phyloP scores from a whole-genome alignment of 1,140 invertebrate species.

The Aradophagus sp. region DNA sequence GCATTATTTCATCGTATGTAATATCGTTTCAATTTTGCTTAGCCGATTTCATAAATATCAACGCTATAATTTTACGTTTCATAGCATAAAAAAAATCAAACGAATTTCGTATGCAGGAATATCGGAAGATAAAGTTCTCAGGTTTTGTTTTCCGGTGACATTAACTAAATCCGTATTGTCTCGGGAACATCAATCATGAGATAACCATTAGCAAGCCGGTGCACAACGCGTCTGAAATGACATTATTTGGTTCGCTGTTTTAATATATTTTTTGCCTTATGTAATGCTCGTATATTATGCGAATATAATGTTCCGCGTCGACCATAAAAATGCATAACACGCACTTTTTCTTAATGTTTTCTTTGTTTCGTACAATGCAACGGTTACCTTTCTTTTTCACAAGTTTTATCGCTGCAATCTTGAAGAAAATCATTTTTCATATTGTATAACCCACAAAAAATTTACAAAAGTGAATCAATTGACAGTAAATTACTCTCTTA shows the following conservation, averaged over 20 bases:
- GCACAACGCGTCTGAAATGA: conserved; percentile 1
- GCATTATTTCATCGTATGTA: not conserved
- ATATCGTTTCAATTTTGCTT: too few species aligned
- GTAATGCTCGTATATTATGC: too few species aligned
- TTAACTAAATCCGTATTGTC: conserved; percentile 24
- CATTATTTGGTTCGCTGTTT: conserved; percentile 10
- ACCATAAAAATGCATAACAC: conserved; percentile 31
- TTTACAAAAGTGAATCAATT: too few species aligned
- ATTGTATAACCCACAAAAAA: too few species aligned
- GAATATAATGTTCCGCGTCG: too few species aligned
- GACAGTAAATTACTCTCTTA: too few species aligned
- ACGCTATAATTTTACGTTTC: not conserved
- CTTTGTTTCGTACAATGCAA: conserved; percentile 14
- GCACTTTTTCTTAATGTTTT: conserved; percentile 10
- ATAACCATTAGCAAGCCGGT: conserved; percentile 11
- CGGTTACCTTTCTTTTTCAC: too few species aligned
- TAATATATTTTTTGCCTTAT: too few species aligned
- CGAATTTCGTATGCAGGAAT: not conserved
- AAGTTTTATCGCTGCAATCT: too few species aligned
- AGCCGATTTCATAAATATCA: not conserved
- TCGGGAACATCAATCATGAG: conserved; percentile 31
- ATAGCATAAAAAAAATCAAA: not conserved
- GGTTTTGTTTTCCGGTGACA: conserved; percentile 14
- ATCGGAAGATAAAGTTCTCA: conserved; percentile 2
- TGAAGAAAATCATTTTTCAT: too few species aligned